Conservation (phyloP, 2,797 vertebrate genomes). For the Sphenodon punctatus region DNA sequence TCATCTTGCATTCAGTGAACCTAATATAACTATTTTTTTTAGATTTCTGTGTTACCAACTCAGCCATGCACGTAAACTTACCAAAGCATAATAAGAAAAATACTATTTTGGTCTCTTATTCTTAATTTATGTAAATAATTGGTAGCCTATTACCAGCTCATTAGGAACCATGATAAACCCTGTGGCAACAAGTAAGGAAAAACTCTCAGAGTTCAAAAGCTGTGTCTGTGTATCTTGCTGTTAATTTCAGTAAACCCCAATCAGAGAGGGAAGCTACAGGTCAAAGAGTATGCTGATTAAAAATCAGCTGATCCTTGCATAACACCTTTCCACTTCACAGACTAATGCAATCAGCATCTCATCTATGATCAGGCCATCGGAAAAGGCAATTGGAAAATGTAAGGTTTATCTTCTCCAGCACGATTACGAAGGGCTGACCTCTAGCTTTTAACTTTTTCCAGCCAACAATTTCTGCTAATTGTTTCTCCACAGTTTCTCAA, state of each 20-base stretch:
- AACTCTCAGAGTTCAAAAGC: not conserved
- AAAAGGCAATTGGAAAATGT: not conserved
- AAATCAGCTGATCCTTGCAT: not conserved
- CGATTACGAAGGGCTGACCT: no score
- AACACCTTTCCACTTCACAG: not conserved
- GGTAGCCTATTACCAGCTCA: slow-evolving; percentile 46
- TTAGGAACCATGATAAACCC: slow-evolving; percentile 47
- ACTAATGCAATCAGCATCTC: not conserved
- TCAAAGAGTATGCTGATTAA: not conserved
- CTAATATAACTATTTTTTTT: slow-evolving; percentile 13
- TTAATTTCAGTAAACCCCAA: not conserved
- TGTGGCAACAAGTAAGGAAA: slow-evolving; percentile 47
- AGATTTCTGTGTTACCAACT: not conserved
- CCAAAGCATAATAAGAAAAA: not conserved
- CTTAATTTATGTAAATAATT: slow-evolving; percentile 22
- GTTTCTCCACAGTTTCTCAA: no score
- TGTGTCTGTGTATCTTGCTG: accelerated
- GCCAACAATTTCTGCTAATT: no score
- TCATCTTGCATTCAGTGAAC: slow-evolving; percentile 24
- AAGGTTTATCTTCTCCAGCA: accelerated
- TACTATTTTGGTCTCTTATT: not conserved
- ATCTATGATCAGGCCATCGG: not conserved
- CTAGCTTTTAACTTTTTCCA: no score
- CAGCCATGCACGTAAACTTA: not conserved
- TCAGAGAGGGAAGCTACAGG: accelerated